Evolutionary conservation across 2,888 invertebrate genomes (phyloP).

Genomic region (Pandemis cinnamomeana): DNA sequence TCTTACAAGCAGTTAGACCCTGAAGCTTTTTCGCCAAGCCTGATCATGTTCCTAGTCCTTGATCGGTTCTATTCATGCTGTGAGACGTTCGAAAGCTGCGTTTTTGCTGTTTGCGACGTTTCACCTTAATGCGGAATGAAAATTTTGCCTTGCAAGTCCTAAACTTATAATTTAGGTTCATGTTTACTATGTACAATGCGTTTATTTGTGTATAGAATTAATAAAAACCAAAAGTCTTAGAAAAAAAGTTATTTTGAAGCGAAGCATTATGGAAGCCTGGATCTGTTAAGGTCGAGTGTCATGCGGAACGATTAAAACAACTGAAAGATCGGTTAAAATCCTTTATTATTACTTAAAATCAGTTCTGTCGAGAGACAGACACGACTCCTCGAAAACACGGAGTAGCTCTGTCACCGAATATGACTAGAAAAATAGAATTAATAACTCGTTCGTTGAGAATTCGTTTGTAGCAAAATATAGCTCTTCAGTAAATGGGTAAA

Average conservation of each 20-base stretch:
- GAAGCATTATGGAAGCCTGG: slow-evolving; percentile 78
- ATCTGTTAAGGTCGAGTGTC: slow-evolving; percentile 64
- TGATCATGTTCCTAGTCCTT: slow-evolving; percentile 57
- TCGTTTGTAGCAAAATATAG: slow-evolving; percentile 64
- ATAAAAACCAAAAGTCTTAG: slow-evolving; percentile 16
- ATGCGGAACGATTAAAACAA: slow-evolving; percentile 79
- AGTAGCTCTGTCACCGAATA: slow-evolving; percentile 70
- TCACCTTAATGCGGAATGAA: slow-evolving; percentile 34
- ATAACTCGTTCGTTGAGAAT: slow-evolving; percentile 65
- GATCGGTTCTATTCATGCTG: slow-evolving; percentile 71
- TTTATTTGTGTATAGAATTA: slow-evolving; percentile 36
- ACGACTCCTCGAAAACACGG: slow-evolving; percentile 74
- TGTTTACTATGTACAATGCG: slow-evolving; percentile 37
- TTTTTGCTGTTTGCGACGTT: slow-evolving; percentile 45
- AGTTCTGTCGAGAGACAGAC: slow-evolving; percentile 80
- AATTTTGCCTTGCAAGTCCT: slow-evolving; percentile 15
- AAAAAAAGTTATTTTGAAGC: slow-evolving; percentile 55
- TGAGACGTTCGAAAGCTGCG: slow-evolving; percentile 65
- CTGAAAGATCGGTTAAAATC: slow-evolving; percentile 72
- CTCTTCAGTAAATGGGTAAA: slow-evolving; percentile 62
- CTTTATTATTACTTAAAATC: slow-evolving; percentile 82
- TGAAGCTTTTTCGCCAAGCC: slow-evolving; percentile 68
- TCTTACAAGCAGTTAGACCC: slow-evolving; percentile 67
- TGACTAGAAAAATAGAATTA: slow-evolving; percentile 66
- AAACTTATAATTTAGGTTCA: slow-evolving; percentile 23